Evolutionary conservation across 2,888 invertebrate species (phyloP).

Genomic region (Tipula lateralis): DNA sequence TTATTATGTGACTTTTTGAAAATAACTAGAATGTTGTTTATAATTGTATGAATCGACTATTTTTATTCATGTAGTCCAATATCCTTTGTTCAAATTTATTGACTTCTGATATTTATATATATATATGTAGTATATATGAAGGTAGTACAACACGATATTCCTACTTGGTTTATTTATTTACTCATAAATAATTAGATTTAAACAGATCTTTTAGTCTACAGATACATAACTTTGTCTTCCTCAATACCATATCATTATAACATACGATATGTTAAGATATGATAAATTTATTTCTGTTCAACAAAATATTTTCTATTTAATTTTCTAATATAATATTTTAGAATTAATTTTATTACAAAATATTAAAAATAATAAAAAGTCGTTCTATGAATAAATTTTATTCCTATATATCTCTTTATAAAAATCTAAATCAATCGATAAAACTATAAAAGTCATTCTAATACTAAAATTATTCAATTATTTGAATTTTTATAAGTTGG

Average conservation of each 20-base stretch:
- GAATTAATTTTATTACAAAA: not conserved
- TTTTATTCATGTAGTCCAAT: no score
- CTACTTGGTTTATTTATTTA: not conserved
- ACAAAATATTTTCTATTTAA: not conserved
- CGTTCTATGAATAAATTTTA: not conserved
- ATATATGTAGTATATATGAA: no score
- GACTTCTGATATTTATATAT: not conserved
- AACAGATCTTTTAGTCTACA: not conserved
- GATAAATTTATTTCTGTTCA: not conserved
- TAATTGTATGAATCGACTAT: no score
- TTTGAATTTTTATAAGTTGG: not conserved
- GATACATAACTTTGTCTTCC: not conserved
- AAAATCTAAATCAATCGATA: not conserved
- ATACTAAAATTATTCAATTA: not conserved
- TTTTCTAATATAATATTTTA: not conserved
- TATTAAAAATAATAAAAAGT: no score
- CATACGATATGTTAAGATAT: not conserved
- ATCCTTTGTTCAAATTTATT: not conserved
- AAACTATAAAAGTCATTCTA: not conserved
- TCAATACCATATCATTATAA: not conserved
- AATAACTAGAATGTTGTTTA: no score
- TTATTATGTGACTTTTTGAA: no score
- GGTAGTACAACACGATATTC: not conserved
- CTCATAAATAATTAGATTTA: not conserved
- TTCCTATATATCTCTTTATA: not conserved